These are phyloP conservation scores for Lasioglossum lativentre DNA, from an alignment of 2,888 invertebrate species.

Conservation along the genomic window DNA sequence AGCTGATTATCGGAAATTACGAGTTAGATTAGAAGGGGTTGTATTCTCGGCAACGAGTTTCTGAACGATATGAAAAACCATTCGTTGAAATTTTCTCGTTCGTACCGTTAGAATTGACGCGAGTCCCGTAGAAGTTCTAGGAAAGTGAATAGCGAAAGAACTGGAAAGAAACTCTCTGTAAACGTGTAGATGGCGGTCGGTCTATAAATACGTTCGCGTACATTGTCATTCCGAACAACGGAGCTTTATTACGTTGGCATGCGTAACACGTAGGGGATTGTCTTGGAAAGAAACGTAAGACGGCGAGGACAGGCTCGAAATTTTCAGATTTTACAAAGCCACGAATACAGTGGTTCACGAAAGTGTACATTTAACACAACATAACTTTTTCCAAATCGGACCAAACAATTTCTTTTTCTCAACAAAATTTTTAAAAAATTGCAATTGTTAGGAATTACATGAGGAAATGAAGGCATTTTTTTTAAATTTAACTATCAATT, in stretches of 20 bases:
- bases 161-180: constrained; percentile 39
- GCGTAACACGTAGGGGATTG: constrained; percentile 61
- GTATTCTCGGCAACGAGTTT: neutral
- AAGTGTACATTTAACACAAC: too few relatives aligned
- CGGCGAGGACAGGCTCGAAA: constrained; percentile 7
- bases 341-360: too few relatives aligned
- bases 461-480: too few relatives aligned
- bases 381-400: too few relatives aligned
- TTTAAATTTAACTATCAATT: too few relatives aligned
- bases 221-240: constrained; percentile 67
- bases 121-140: constrained; percentile 36
- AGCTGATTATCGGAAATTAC: neutral
- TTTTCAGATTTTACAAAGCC: constrained; percentile 28
- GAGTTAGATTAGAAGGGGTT: neutral
- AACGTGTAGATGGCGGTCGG: constrained; percentile 49
- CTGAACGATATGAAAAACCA: neutral
- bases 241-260: constrained; percentile 59
- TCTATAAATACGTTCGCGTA: constrained; percentile 58
- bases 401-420: too few relatives aligned
- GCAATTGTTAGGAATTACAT: too few relatives aligned
- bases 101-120: constrained; percentile 46
- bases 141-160: constrained; percentile 45
- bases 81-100: constrained; percentile 29
- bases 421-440: too few relatives aligned
- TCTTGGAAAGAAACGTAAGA: constrained; percentile 44